Conservation (phyloP, 2,888 invertebrate genomes). For the Lutraria lutraria region DNA sequence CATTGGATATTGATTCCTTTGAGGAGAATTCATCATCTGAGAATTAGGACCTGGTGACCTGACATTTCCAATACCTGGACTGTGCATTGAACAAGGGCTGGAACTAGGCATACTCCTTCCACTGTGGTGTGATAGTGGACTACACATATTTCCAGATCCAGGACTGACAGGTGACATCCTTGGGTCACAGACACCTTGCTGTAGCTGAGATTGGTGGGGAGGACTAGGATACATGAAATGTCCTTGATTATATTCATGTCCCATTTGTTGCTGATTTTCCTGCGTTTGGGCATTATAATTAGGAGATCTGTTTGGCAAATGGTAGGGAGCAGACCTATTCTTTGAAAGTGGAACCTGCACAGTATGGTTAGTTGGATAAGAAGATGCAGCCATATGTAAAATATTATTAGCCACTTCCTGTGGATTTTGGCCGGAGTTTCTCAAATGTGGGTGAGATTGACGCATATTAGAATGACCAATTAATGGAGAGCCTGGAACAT, state of each 20-base stretch:
- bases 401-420: conserved; percentile 85
- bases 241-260: conserved; percentile 43
- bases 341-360: conserved; percentile 82
- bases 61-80: conserved; percentile 74
- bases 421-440: conserved; percentile 77
- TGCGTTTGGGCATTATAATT: conserved; percentile 66
- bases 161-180: conserved; percentile 82
- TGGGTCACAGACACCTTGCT: conserved; percentile 40
- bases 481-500: conserved; percentile 46
- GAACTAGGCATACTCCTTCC: conserved; percentile 79
- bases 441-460: conserved; percentile 63
- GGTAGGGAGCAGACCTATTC: conserved; percentile 80
- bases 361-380: conserved; percentile 80
- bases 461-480: conserved; percentile 56
- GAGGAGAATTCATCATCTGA: conserved; percentile 66
- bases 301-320: conserved; percentile 78
- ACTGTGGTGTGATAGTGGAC: conserved; percentile 83
- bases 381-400: conserved; percentile 84
- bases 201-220: conserved; percentile 63
- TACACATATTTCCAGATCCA: conserved; percentile 68
- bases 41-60: conserved; percentile 71
- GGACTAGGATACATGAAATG: conserved; percentile 45
- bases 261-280: conserved; percentile 47
- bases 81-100: conserved; percentile 82
- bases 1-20: conserved; percentile 65